These are phyloP conservation scores for Myodes glareolus DNA, from an alignment of 2,113 vertebrate species.

Conservation along the genomic window DNA sequence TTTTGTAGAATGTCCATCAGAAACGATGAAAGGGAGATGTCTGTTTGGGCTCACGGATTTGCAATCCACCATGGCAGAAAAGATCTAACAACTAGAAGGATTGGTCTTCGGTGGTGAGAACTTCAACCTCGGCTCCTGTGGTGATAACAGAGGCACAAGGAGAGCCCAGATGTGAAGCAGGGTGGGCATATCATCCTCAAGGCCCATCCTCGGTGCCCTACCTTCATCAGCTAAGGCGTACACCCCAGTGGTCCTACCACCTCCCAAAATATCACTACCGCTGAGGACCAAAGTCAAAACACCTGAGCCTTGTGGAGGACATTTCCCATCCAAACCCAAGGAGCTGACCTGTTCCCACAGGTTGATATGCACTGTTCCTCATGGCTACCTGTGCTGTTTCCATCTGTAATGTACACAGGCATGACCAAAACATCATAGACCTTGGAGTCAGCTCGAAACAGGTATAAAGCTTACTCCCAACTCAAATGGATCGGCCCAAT, in stretches of 20 bases:
- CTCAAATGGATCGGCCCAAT: not conserved
- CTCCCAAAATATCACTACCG: not conserved
- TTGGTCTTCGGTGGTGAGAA: not conserved
- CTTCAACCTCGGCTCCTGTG: not conserved
- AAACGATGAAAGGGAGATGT: not conserved
- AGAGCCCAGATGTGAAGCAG: not conserved
- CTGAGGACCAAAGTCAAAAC: not conserved
- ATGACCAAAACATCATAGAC: not conserved
- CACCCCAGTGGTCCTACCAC: too few species aligned
- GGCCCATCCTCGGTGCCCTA: not conserved
- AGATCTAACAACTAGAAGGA: not conserved
- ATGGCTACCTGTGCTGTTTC: not conserved
- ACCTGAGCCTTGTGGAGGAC: not conserved
- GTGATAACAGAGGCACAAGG: not conserved
- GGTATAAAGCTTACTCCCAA: not conserved
- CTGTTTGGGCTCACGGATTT: not conserved
- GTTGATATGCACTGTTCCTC: too few species aligned
- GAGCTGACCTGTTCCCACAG: not conserved
- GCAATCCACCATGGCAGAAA: not conserved
- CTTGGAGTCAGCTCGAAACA: not conserved
- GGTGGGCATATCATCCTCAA: not conserved
- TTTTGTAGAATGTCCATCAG: not conserved
- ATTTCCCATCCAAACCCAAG: not conserved
- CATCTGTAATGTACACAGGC: not conserved
- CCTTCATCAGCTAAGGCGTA: not conserved